Conservation (phyloP, 1,140 invertebrate genomes). For the Dreissena polymorpha region DNA sequence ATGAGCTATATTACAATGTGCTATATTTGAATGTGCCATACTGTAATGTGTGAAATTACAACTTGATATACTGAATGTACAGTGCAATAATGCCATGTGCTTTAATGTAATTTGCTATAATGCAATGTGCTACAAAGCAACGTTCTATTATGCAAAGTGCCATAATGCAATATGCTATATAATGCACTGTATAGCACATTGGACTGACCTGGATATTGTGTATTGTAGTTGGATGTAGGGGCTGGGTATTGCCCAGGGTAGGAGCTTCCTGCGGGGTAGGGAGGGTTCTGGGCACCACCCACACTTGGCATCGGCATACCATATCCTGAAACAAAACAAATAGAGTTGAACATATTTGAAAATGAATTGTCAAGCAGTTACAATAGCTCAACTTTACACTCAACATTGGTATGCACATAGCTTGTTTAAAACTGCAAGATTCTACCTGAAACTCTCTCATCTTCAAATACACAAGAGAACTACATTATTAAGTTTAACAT, state of each 20-base stretch:
- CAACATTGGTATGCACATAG: background rate
- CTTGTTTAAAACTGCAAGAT: too few relatives aligned
- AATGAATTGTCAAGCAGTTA: background rate
- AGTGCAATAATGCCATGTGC: too few relatives aligned
- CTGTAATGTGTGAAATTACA: too few relatives aligned
- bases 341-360: background rate
- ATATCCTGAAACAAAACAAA: slow-evolving; percentile 64
- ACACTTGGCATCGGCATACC: slow-evolving; percentile 61
- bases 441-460: background rate
- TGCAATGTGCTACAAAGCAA: too few relatives aligned
- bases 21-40: too few relatives aligned
- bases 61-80: too few relatives aligned
- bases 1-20: too few relatives aligned
- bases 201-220: slow-evolving; percentile 31
- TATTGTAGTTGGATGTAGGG: slow-evolving; percentile 9
- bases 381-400: background rate
- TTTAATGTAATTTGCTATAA: too few relatives aligned
- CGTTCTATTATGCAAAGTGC: background rate
- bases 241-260: slow-evolving; percentile 41
- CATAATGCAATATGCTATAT: background rate
- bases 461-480: background rate
- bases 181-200: background rate
- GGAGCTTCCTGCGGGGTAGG: slow-evolving; percentile 36
- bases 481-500: background rate
- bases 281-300: slow-evolving; percentile 70